Conservation (phyloP, 2,113 vertebrate genomes). For the Rutilus rutilus region DNA sequence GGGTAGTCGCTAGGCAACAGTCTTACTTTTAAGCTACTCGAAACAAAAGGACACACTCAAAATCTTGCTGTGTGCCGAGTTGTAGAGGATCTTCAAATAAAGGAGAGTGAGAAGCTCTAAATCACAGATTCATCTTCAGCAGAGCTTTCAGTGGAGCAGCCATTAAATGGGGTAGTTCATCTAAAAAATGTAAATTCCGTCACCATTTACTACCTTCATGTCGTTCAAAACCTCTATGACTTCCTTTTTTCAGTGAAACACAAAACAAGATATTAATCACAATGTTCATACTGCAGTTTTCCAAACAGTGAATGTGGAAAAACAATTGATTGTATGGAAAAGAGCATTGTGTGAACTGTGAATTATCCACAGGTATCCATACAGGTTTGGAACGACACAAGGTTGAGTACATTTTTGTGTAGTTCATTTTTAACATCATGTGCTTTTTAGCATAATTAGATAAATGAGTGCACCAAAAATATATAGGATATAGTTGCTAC, state of each 20-base stretch:
- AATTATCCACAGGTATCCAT: not conserved
- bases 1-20: constrained; percentile 77
- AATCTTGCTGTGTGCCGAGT: constrained; percentile 62
- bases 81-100: constrained; percentile 56
- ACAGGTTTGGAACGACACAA: too few relatives aligned
- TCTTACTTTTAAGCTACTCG: constrained; percentile 74
- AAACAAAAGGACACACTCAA: constrained; percentile 74
- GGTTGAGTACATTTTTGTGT: too few relatives aligned
- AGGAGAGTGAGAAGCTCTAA: constrained; percentile 38
- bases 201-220: too few relatives aligned
- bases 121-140: constrained; percentile 46
- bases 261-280: not conserved
- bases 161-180: constrained; percentile 42
- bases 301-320: not conserved
- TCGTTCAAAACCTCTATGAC: too few relatives aligned
- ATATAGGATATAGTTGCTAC: constrained; percentile 24
- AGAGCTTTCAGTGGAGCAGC: constrained; percentile 41
- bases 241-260: not conserved
- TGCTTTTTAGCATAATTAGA: constrained; percentile 61
- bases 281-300: not conserved
- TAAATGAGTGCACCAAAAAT: constrained; percentile 40
- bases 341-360: not conserved
- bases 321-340: not conserved
- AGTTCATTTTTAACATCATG: constrained; percentile 54
- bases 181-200: not conserved